A percentile compares a stretch with the other conserved stretches of the same genome.
These are phyloP conservation scores for Novumbra hubbsi DNA, from an alignment of 2,797 vertebrate genomes.

Conservation along the genomic window DNA sequence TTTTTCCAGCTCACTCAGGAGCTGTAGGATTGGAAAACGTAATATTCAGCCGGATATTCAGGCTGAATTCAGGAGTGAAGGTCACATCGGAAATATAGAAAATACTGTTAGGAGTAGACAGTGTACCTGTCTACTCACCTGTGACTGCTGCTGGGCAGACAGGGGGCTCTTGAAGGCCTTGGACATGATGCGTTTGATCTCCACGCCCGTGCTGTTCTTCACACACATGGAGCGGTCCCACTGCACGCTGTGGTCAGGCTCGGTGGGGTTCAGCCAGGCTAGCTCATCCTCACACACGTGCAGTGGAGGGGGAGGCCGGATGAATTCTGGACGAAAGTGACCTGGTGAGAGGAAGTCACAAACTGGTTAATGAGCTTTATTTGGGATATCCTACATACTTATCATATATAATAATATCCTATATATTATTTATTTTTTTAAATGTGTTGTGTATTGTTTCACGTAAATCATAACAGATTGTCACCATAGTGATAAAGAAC, in stretches of 20 bases:
- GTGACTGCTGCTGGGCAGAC: slow-evolving; percentile 91
- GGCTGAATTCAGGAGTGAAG: neutral
- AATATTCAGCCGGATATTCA: neutral
- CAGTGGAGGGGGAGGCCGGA: slow-evolving; percentile 91
- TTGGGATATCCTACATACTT: neutral
- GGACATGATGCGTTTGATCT: slow-evolving; percentile 97
- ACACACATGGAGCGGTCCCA: slow-evolving; percentile 99
- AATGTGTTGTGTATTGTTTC: neutral
- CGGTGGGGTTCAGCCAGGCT: slow-evolving; percentile 92
- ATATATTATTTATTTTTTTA: too few species aligned
- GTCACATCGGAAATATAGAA: neutral
- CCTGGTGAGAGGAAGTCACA: slow-evolving; percentile 65
- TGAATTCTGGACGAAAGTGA: slow-evolving; percentile 96
- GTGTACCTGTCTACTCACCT: slow-evolving; percentile 69
- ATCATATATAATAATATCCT: too few species aligned
- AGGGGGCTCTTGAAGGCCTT: slow-evolving; percentile 98
- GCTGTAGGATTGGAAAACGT: slow-evolving; percentile 63
- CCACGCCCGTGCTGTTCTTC: slow-evolving; percentile 92
- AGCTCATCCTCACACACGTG: slow-evolving; percentile 95
- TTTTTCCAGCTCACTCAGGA: slow-evolving; percentile 93
- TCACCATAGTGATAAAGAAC: neutral
- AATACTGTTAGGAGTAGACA: neutral
- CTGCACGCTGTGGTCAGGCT: slow-evolving; percentile 90
- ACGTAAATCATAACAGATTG: too few species aligned
- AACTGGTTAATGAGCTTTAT: neutral